Percentiles rank a stretch among this genome's conserved stretches.
phyloP scores from a whole-genome alignment of 1,140 invertebrate species.

The Lepidurus couesii region DNA sequence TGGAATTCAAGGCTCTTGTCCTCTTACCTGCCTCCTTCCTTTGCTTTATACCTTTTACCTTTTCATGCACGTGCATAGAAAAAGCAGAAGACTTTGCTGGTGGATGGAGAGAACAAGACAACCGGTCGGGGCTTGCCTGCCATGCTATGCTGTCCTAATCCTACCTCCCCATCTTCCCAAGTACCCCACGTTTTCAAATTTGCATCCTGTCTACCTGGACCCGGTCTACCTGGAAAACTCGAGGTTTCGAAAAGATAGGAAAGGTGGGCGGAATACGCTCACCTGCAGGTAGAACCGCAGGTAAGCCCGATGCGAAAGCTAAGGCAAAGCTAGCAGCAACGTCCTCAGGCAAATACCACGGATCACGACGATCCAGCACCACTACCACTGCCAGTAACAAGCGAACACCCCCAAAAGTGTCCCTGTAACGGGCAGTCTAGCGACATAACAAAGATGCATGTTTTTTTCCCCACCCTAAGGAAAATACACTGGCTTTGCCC shows the following conservation, averaged over 20 bases:
- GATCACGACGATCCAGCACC: not conserved
- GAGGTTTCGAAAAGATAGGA: not conserved
- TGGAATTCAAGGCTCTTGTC: conserved; percentile 15
- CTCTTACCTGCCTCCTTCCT: not conserved
- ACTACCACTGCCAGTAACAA: not conserved
- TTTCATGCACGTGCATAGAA: conserved; percentile 6
- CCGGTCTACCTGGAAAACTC: not conserved
- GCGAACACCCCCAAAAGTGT: not conserved
- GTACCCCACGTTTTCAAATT: not conserved
- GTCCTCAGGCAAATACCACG: conserved; percentile 2
- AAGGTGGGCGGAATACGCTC: conserved; percentile 7
- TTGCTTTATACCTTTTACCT: not conserved
- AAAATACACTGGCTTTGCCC: no score
- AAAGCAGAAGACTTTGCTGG: not conserved
- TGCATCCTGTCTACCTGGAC: conserved; percentile 20
- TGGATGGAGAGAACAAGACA: not conserved
- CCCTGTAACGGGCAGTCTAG: not conserved
- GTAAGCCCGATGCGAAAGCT: not conserved
- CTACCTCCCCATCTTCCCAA: conserved; percentile 7
- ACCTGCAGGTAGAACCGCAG: conserved; percentile 17
- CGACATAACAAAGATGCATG: not conserved
- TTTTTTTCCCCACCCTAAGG: not conserved
- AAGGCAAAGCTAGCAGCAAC: not conserved
- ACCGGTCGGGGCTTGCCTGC: not conserved
- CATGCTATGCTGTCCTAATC: not conserved